Percentiles rank a stretch among this genome's conserved stretches.
Evolutionary conservation across 2,888 invertebrate species (phyloP).

Genomic region (Patella depressa): DNA sequence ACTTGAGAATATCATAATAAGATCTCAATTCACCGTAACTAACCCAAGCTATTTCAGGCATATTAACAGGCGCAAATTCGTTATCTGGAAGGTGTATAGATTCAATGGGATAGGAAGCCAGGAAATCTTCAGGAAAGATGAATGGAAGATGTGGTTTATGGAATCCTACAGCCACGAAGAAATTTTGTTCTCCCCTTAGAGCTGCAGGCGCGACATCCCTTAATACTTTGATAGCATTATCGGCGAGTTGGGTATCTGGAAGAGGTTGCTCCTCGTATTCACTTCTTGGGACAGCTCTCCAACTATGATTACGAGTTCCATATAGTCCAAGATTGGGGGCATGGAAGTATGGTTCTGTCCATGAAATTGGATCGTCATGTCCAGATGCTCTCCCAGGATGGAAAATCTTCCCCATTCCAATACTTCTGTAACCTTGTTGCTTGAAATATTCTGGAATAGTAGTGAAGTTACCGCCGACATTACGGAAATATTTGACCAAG

Average conservation of each 20-base stretch:
- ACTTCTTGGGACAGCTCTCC: conserved; percentile 39
- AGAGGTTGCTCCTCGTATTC: conserved; percentile 8
- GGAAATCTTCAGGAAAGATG: conserved; percentile 36
- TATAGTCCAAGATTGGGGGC: neutral
- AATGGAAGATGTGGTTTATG: conserved; percentile 46
- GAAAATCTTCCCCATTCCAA: conserved; percentile 40
- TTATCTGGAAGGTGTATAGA: conserved; percentile 22
- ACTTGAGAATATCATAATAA: conserved; percentile 28
- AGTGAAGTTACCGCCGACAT: conserved; percentile 39
- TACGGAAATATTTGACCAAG: conserved; percentile 34
- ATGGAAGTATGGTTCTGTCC: conserved; percentile 20
- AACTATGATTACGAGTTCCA: neutral
- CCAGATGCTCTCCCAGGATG: conserved; percentile 23
- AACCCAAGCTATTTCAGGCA: conserved; percentile 22
- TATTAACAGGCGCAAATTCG: conserved; percentile 13
- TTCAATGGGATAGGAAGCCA: conserved; percentile 47
- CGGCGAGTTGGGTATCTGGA: conserved; percentile 36
- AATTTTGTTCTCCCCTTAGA: conserved; percentile 29
- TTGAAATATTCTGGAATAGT: conserved; percentile 46
- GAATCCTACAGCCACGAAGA: conserved; percentile 48
- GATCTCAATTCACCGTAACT: conserved; percentile 8
- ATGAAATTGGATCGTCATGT: conserved; percentile 14
- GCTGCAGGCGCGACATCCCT: conserved; percentile 25
- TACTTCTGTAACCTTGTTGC: conserved; percentile 33
- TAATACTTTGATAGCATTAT: conserved; percentile 33